These are phyloP conservation scores for Portunus trituberculatus DNA, from an alignment of 1,140 invertebrate genomes.

Conservation along the genomic window DNA sequence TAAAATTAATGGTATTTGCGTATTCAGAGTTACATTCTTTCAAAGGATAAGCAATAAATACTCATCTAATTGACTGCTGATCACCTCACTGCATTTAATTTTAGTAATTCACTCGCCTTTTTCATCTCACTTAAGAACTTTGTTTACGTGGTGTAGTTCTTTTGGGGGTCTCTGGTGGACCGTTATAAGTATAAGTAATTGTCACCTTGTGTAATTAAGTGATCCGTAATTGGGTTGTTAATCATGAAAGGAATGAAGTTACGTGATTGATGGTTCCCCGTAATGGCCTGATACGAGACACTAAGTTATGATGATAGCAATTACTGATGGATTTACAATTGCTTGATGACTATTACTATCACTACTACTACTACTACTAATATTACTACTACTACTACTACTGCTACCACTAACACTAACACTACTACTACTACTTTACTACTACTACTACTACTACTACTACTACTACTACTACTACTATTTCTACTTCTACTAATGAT, in stretches of 20 bases:
- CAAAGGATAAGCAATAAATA: background rate
- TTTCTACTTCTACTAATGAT: too few species aligned
- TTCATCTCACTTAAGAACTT: background rate
- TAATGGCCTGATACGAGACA: too few species aligned
- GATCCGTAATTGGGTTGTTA: background rate
- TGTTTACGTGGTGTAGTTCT: background rate
- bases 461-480: background rate
- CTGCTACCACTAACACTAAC: background rate
- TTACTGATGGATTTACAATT: too few species aligned
- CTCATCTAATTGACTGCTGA: background rate
- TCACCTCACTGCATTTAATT: background rate
- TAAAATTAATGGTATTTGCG: too few species aligned
- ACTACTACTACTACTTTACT: background rate
- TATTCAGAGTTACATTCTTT: too few species aligned
- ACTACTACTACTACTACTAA: too few species aligned
- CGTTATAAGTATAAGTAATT: background rate
- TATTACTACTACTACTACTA: too few species aligned
- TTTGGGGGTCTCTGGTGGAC: background rate
- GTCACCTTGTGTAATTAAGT: conserved; percentile 22
- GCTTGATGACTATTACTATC: too few species aligned
- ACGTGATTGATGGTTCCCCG: too few species aligned
- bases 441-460: conserved; percentile 18
- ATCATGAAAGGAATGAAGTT: background rate
- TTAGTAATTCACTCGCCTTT: background rate
- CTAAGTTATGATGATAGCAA: too few species aligned